These are phyloP conservation scores for Microcebus murinus DNA, from an alignment of 2,113 vertebrate genomes.

Conservation along the genomic window DNA sequence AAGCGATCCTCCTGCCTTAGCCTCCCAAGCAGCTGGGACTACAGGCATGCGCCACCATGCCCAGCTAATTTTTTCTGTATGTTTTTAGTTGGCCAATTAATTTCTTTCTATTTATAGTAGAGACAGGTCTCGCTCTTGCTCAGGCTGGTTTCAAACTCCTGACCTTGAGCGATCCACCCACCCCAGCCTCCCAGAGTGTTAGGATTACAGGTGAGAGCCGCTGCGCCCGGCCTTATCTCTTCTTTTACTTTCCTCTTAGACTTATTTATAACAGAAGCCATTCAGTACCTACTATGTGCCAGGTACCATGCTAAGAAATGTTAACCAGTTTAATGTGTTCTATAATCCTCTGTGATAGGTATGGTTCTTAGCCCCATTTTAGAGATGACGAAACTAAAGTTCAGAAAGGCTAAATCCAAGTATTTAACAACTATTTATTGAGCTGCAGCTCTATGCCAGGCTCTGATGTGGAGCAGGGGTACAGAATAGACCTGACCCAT, in stretches of 20 bases:
- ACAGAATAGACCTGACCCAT: background rate
- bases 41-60: too few relatives aligned
- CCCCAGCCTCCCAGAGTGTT: too few relatives aligned
- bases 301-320: background rate
- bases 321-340: background rate
- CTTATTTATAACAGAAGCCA: background rate
- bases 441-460: background rate
- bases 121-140: too few relatives aligned
- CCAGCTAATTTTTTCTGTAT: too few relatives aligned
- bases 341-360: accelerated
- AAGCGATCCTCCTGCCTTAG: too few relatives aligned
- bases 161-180: too few relatives aligned
- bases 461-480: background rate
- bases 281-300: background rate
- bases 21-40: too few relatives aligned
- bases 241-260: background rate
- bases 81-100: too few relatives aligned
- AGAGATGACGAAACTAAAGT: background rate
- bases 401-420: background rate
- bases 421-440: background rate
- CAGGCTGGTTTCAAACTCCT: too few relatives aligned
- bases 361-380: background rate
- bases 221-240: too few relatives aligned
- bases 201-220: too few relatives aligned
- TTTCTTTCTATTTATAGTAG: too few relatives aligned